Evolutionary conservation across 2,888 invertebrate species (phyloP).

Genomic region (Pachydiplax longipennis): DNA sequence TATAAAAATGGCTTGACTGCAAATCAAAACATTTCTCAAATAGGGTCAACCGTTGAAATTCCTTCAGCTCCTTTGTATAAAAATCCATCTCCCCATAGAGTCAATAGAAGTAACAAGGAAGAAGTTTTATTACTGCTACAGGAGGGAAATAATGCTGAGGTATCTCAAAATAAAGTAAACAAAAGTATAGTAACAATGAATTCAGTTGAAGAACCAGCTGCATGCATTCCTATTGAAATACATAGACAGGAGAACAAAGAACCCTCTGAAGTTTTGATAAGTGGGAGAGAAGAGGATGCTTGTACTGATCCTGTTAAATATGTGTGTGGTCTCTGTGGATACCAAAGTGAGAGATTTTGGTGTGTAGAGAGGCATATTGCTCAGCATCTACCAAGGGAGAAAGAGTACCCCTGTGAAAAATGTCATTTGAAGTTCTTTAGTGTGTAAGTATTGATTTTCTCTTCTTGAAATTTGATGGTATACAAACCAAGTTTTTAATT

Average conservation of each 20-base stretch:
- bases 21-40: no score
- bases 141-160: not conserved
- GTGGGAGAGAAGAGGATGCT: not conserved
- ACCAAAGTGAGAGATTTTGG: not conserved
- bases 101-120: no score
- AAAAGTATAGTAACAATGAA: not conserved
- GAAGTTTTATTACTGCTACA: not conserved
- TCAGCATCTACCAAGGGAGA: not conserved
- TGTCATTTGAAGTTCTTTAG: constrained; percentile 8
- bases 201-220: not conserved
- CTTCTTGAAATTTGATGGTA: no score
- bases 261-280: not conserved
- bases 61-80: no score
- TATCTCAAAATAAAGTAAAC: not conserved
- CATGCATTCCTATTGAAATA: not conserved
- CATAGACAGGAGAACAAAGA: not conserved
- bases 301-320: not conserved
- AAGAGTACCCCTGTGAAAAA: not conserved
- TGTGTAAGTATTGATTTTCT: not conserved
- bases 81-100: no score
- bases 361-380: constrained; percentile 14
- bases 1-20: no score
- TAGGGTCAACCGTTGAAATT: no score
- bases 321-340: not conserved
- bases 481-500: no score